Evolutionary conservation across 92 coral and sea anemone species (phyloP), one percentile per base, ranked within the genome.

Genomic region (Paramuricea clavata): DNA sequence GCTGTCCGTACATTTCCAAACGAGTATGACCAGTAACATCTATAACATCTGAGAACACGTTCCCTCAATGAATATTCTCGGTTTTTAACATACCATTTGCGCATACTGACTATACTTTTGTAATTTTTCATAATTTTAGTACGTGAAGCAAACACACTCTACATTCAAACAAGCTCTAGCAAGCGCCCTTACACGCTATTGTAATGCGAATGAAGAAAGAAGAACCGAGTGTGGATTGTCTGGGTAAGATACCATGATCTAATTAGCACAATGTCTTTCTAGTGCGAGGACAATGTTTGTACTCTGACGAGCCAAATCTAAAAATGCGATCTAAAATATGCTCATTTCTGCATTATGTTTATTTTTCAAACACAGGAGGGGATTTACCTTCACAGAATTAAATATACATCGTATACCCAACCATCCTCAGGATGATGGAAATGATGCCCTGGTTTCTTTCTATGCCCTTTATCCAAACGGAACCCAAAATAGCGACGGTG

Each of bases 401-500:
- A 42, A 76, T 39, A 39, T 76, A 54, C 49, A 76, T 49, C 67
- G 82, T 15, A 12, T 76, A 7, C 68, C 67, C 2, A 49, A 76
- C 30, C 0, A 76, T 28, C 82, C 82, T 0, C 39, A 42, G 28
- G 23, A 76, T 32, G 43, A 50, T 32, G 82, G 68, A 17, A 76
- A 76, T 31, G 68, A 54, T 52, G 25, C 82, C 0, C 64, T 76
- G 65, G 28, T 76, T 30, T 49, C 82, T 2, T 76, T 76, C 32
- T 76, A 76, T n/a, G 82, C 82, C 2, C 43, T 52, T 49, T 76
- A 76, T 52, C 82, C 82, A 44, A 52, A 49, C 28, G 82, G 82
- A 54, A 27, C 82, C 12, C 62, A 74, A 74, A 74, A 12, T 44
- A 56, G 27, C 21, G 64, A 17, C 27, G 30, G 10, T 21, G 43